Conservation (phyloP, 2,797 vertebrate genomes). For the Platyrinchus mystaceus region DNA sequence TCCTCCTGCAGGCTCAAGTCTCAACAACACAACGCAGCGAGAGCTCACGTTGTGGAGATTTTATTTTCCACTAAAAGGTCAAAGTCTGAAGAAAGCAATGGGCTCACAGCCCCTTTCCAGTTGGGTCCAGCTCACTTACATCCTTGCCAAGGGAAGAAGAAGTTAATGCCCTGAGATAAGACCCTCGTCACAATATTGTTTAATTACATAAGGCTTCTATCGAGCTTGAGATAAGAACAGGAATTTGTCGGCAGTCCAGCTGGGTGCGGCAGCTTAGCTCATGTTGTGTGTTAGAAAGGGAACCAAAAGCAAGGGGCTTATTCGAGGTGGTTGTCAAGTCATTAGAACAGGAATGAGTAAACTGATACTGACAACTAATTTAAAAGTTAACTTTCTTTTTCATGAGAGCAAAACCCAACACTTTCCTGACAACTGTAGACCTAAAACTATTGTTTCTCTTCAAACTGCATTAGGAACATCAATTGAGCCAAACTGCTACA, state of each 20-base stretch:
- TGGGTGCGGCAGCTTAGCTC: slow-evolving; percentile 62
- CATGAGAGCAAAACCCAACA: not conserved
- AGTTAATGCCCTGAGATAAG: slow-evolving; percentile 62
- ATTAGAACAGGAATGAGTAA: not conserved
- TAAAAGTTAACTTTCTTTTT: not conserved
- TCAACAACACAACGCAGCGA: not conserved
- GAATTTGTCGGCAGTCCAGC: slow-evolving; percentile 62
- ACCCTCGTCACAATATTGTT: slow-evolving; percentile 61
- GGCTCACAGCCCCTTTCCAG: not conserved
- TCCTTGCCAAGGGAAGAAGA: slow-evolving; percentile 57
- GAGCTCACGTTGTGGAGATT: not conserved
- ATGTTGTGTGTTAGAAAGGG: slow-evolving; percentile 27
- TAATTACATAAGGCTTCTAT: slow-evolving; percentile 57
- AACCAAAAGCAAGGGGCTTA: slow-evolving; percentile 20
- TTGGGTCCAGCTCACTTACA: slow-evolving; percentile 2
- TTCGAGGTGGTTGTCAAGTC: not conserved
- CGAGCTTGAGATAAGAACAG: slow-evolving; percentile 63
- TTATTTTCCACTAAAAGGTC: not conserved
- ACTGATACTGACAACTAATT: not conserved
- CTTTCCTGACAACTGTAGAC: not conserved
- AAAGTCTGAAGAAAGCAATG: not conserved
- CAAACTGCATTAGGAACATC: not conserved
- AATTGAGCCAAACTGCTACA: not conserved
- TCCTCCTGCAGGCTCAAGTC: not conserved
- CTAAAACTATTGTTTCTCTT: not conserved